These are phyloP conservation scores for Steinernema khuongi DNA, from an alignment of 1,140 invertebrate species.

Conservation along the genomic window DNA sequence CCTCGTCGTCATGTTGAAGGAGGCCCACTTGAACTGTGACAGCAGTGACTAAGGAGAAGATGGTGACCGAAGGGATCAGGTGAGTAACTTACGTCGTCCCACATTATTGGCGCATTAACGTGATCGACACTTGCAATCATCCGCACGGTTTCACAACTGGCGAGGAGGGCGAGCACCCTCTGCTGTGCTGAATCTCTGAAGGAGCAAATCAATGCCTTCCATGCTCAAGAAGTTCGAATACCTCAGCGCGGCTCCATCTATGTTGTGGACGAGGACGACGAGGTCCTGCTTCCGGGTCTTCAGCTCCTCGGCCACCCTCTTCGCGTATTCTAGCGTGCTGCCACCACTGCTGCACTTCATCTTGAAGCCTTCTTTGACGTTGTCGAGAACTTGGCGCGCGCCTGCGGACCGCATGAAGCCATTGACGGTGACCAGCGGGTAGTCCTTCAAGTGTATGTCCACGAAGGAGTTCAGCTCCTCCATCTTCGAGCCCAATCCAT, in stretches of 20 bases:
- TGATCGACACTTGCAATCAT: background rate
- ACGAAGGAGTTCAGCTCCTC: background rate
- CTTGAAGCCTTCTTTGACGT: background rate
- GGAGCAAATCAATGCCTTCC: background rate
- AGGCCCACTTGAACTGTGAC: background rate
- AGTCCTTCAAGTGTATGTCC: background rate
- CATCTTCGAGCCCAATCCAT: background rate
- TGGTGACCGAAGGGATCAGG: background rate
- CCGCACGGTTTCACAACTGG: background rate
- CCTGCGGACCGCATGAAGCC: background rate
- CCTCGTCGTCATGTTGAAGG: background rate
- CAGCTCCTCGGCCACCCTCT: background rate
- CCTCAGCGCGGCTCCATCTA: background rate
- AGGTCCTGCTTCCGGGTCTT: background rate
- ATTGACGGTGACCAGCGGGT: background rate
- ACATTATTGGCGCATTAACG: background rate
- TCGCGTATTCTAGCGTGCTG: background rate
- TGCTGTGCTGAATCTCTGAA: background rate
- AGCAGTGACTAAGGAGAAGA: background rate
- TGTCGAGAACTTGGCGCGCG: background rate
- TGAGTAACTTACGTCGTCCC: constrained; percentile 2
- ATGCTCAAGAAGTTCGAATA: background rate
- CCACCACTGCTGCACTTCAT: background rate
- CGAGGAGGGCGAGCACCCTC: background rate
- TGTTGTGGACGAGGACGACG: background rate